A percentile compares a stretch with the other conserved stretches of the same genome.
These are phyloP conservation scores for Silvanus unidentatus DNA, from an alignment of 2,888 invertebrate species.

Conservation along the genomic window DNA sequence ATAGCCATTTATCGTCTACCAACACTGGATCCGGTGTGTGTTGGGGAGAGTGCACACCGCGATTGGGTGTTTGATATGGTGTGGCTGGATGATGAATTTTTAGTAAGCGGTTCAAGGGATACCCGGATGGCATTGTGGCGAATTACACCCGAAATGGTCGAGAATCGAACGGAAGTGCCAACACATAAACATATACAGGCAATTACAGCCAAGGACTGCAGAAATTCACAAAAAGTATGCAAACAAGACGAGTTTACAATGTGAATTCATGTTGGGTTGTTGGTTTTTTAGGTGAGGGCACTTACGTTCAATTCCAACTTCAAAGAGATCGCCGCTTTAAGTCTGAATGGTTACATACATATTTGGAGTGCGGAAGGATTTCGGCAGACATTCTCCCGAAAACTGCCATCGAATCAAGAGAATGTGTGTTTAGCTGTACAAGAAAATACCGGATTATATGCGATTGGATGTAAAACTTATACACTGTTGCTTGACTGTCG, in stretches of 20 bases:
- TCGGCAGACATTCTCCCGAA: slow-evolving; percentile 78
- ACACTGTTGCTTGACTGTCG: slow-evolving; percentile 84
- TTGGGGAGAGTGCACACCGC: slow-evolving; percentile 84
- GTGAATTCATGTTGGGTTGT: neutral
- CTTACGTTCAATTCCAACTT: slow-evolving; percentile 80
- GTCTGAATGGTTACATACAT: slow-evolving; percentile 90
- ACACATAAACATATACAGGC: slow-evolving; percentile 57
- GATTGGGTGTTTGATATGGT: slow-evolving; percentile 92
- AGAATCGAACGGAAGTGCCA: slow-evolving; percentile 49
- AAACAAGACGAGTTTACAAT: neutral
- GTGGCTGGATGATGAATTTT: slow-evolving; percentile 93
- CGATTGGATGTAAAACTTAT: slow-evolving; percentile 90
- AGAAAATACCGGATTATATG: slow-evolving; percentile 75
- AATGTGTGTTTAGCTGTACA: slow-evolving; percentile 89
- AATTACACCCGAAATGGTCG: slow-evolving; percentile 51
- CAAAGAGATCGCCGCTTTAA: slow-evolving; percentile 84
- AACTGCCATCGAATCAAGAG: slow-evolving; percentile 84
- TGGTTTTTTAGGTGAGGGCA: slow-evolving; percentile 61
- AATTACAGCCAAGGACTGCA: slow-evolving; percentile 69
- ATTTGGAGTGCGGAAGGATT: slow-evolving; percentile 89
- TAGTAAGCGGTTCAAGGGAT: slow-evolving; percentile 90
- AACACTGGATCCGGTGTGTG: slow-evolving; percentile 90
- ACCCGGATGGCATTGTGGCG: slow-evolving; percentile 88
- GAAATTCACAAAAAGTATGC: slow-evolving; percentile 64
- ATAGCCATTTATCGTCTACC: slow-evolving; percentile 86